Evolutionary conservation across 2,888 invertebrate genomes (phyloP), one percentile per base, ranked within the genome.

Genomic region (Xestia rhomboidea): DNA sequence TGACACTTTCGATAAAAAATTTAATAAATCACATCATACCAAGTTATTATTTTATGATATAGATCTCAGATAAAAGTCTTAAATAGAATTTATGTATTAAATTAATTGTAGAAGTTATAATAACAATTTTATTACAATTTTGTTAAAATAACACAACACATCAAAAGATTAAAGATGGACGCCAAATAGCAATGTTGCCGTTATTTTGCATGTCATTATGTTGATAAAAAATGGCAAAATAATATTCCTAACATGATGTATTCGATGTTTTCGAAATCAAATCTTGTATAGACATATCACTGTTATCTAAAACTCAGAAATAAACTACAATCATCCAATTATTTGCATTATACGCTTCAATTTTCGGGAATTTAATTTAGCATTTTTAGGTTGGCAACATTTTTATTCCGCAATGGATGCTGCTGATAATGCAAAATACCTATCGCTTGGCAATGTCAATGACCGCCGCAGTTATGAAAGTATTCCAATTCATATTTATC

Each of bases 91-190:
- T 84, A 69, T 71, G 46, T 81, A 85, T 83, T 76, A 83, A 87
- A 79, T 85, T 82, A 85, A 83, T 81, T 77, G 74, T 81, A 85
- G 83, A 87, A 87, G 86, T 71, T 85, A 81, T 72, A 86, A 76
- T 86, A 89, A 86, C 87, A 89, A 86, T 89, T 89, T 87, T 93
- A 88, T 90, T 91, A 90, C 89, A 93, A 93, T 94, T 94, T 94
- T 92, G 90, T 88, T 92, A 92, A 92, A 94, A 95, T 94, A 95
- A 95, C 95, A 96, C 95, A 96, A 95, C 94, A 96, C 95, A 96
- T 94, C 95, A 95, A 95, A 88, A 93, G 93, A 95, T 93, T 93
- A 95, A 96, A 96, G 96, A 96, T 96, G 96, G 96, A 96, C 96
- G 96, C 96, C 93, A 95, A 95, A 95, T 95, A 93, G 91, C 93